These are phyloP conservation scores for Palythoa heliodiscus DNA, from an alignment of 92 coral and sea anemone genomes.

Conservation along the genomic window DNA sequence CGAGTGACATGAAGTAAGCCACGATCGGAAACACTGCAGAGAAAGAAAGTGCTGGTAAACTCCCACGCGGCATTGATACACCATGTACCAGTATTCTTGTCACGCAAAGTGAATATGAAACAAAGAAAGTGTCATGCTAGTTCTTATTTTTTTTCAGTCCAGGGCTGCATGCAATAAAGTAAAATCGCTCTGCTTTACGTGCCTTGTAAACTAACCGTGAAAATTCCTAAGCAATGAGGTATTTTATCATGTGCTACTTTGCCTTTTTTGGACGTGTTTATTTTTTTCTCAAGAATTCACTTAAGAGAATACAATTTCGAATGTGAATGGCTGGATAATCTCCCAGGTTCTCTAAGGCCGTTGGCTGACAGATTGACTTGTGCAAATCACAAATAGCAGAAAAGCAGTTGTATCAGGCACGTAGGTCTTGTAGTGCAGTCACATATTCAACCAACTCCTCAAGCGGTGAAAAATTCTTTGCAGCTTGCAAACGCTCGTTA, in stretches of 20 bases:
- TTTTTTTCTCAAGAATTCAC: conserved; percentile 25
- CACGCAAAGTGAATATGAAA: background rate
- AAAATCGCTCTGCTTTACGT: background rate
- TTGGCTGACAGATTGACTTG: conserved; percentile 27
- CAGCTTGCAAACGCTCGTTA: background rate
- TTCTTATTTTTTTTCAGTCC: background rate
- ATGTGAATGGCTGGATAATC: background rate
- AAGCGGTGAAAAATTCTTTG: background rate
- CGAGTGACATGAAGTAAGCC: no score
- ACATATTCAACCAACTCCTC: no score
- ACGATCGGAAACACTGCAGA: background rate
- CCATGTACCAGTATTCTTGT: no score
- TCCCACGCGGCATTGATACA: no score
- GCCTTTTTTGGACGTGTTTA: background rate
- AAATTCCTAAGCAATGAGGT: conserved; percentile 36
- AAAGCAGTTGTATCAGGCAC: background rate
- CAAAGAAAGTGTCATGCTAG: background rate
- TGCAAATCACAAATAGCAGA: background rate
- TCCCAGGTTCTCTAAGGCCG: conserved; percentile 6
- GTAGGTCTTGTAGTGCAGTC: background rate
- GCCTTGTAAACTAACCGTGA: background rate
- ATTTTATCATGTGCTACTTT: background rate
- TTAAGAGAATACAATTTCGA: background rate
- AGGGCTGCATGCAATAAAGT: background rate
- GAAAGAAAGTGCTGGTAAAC: no score